These are phyloP conservation scores for Gambusia holbrooki DNA, from an alignment of 2,113 vertebrate genomes.

Conservation along the genomic window DNA sequence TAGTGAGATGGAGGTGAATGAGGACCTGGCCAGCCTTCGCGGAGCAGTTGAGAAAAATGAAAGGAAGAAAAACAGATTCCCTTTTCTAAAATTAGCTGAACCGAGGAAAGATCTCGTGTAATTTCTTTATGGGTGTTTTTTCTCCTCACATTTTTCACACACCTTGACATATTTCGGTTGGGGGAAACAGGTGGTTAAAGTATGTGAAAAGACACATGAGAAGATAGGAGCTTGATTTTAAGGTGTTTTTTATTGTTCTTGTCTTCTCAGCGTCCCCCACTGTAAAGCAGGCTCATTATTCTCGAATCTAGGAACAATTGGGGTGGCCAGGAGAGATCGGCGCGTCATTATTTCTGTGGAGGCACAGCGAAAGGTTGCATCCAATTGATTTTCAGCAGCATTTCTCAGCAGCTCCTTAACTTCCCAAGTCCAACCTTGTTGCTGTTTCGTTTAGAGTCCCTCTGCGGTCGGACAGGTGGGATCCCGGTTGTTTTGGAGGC, in stretches of 20 bases:
- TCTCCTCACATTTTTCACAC: background rate
- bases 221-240: slow-evolving; percentile 19
- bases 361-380: slow-evolving; percentile 24
- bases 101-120: background rate
- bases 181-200: background rate
- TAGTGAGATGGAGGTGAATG: slow-evolving; percentile 66
- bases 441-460: background rate
- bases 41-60: slow-evolving; percentile 1
- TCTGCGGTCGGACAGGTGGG: background rate
- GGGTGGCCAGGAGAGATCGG: slow-evolving; percentile 32
- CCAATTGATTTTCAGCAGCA: background rate
- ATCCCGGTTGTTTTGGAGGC: slow-evolving; percentile 26
- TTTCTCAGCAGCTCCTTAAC: slow-evolving; percentile 33
- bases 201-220: background rate
- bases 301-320: slow-evolving; percentile 26
- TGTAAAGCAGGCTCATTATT: background rate
- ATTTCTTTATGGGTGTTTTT: slow-evolving; percentile 1
- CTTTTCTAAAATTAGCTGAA: slow-evolving; percentile 51
- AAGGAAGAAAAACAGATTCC: slow-evolving; percentile 13
- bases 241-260: background rate
- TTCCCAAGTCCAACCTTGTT: slow-evolving; percentile 3
- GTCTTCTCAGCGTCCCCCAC: background rate
- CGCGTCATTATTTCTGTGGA: slow-evolving; percentile 39
- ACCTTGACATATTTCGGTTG: background rate
- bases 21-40: slow-evolving; percentile 33